Base-by-base conservation (phyloP, 2,113 vertebrate species). In the Pitta sordida region DNA sequence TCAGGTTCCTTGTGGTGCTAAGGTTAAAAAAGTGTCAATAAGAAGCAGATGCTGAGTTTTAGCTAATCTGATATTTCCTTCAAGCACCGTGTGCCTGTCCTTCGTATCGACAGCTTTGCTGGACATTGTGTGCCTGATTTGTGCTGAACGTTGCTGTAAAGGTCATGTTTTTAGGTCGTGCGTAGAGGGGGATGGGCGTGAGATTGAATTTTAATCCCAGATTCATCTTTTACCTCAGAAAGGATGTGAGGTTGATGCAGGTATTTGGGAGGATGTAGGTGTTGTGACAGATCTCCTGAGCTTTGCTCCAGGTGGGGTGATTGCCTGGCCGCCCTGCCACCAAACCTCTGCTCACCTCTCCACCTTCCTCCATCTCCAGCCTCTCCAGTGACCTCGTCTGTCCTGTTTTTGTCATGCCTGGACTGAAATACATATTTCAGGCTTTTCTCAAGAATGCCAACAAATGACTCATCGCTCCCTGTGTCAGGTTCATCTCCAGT, bases 1-100 rank as follows among this genome's bases (percentile, higher is more conserved):
- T 23, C 0, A 0, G 34, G 44, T 52, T 39, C 32, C 36, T 53
- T n/a, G 9, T n/a, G 27, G 3, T 7, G 0, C 26, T 6, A 3
- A n/a, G 32, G 19, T 78, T 63, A 30, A 51, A 51, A 36, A 49
- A 43, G 10, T 15, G 34, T 64, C 34, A 51, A 0, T 32, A 56
- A 29, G 53, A 82, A 58, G 67, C 18, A 46, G 71, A 41, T 0
- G 0, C 29, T 3, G 39, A 24, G 22, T 26, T 64, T 65, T n/a
- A 70, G 39, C 34, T 82, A 4, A 41, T 79, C 20, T 83, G 36
- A 22, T 60, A 17, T 77, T 80, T 88, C 53, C 32, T 83, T 63
- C 36, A 56, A 29, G 43, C 11, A 49, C 16, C 0, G 0, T 0
- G 2, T 51, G 18, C 48, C 15, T 7, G 1, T 64, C 11, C 44